Conservation (phyloP, 2,113 vertebrate species). For the Bagarius yarrelli region DNA sequence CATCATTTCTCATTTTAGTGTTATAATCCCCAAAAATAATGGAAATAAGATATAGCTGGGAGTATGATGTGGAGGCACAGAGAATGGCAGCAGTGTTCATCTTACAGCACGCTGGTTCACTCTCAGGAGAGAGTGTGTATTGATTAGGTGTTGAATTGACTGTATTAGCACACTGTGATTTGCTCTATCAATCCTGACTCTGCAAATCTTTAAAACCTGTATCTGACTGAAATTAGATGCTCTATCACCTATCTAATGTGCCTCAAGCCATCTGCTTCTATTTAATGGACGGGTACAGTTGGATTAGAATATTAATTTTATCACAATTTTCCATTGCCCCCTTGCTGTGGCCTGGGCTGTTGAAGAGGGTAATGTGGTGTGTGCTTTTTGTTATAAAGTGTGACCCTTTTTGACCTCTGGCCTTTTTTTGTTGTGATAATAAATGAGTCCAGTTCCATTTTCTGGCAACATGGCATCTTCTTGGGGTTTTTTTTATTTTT, state of each 20-base stretch:
- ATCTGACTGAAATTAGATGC: neutral
- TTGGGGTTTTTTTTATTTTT: slow-evolving; percentile 48
- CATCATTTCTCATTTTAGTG: neutral
- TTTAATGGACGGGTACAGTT: neutral
- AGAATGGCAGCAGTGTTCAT: neutral
- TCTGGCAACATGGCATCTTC: slow-evolving; percentile 38
- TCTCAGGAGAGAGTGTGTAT: slow-evolving; percentile 16
- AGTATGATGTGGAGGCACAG: neutral
- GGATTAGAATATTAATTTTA: neutral
- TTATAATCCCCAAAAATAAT: neutral
- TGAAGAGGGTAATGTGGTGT: neutral
- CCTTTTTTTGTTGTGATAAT: slow-evolving; percentile 31
- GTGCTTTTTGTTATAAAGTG: slow-evolving; percentile 26
- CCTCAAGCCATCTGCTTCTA: too few species aligned
- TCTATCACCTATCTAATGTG: too few species aligned
- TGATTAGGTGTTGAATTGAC: slow-evolving; percentile 31
- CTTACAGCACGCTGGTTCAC: neutral
- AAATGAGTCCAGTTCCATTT: slow-evolving; percentile 33
- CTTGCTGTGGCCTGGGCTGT: neutral
- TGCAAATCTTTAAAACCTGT: slow-evolving; percentile 5
- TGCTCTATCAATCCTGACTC: slow-evolving; percentile 26
- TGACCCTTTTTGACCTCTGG: slow-evolving; percentile 46
- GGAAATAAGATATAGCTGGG: neutral
- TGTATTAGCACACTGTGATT: slow-evolving; percentile 24
- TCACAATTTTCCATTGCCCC: neutral